Evolutionary conservation across 2,797 vertebrate genomes (phyloP).

Genomic region (Chelidonichthys spinosus): DNA sequence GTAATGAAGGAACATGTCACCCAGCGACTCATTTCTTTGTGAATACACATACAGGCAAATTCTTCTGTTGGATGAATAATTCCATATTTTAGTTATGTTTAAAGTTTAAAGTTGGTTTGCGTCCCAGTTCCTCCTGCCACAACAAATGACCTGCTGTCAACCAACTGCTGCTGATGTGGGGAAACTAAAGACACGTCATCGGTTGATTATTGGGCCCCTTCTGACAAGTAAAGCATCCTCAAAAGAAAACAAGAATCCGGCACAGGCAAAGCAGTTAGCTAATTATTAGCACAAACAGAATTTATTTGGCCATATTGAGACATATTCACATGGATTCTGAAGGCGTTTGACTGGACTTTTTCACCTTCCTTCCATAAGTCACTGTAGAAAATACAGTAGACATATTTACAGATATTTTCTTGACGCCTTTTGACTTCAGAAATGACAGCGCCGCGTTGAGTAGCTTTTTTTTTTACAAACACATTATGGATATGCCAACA

Average conservation of each 20-base stretch:
- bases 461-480: slow-evolving; percentile 35
- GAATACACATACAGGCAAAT: not conserved
- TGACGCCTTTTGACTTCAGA: slow-evolving; percentile 20
- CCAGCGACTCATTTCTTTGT: too few species aligned
- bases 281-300: slow-evolving; percentile 26
- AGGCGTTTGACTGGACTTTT: slow-evolving; percentile 12
- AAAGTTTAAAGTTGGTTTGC: not conserved
- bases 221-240: not conserved
- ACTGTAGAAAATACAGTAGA: slow-evolving; percentile 36
- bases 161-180: too few species aligned
- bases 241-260: not conserved
- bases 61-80: not conserved
- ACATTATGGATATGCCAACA: not conserved
- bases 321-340: slow-evolving; percentile 19
- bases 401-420: slow-evolving; percentile 36
- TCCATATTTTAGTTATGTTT: not conserved
- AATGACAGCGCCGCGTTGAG: slow-evolving; percentile 22
- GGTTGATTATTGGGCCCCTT: not conserved
- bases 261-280: not conserved
- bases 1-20: too few species aligned
- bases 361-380: slow-evolving; percentile 10
- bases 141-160: not conserved
- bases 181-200: not conserved
- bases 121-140: not conserved
- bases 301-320: slow-evolving; percentile 41